Evolutionary conservation across 2,797 vertebrate genomes (phyloP).

Genomic region (Acridotheres tristis): DNA sequence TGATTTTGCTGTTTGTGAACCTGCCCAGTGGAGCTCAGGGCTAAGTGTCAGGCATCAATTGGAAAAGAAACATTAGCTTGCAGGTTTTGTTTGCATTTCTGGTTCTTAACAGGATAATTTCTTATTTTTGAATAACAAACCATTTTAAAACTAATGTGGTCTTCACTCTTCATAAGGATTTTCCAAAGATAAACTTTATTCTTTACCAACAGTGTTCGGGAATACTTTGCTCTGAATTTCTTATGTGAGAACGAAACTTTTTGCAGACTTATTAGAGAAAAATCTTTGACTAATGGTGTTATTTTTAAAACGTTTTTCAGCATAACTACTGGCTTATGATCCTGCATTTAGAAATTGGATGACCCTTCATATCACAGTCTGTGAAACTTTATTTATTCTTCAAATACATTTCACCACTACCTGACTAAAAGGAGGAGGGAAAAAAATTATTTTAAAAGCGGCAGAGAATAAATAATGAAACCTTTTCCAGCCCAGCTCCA

Average conservation of each 20-base stretch:
- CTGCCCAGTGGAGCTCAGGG: neutral
- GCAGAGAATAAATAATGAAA: slow-evolving; percentile 9
- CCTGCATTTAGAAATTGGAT: neutral
- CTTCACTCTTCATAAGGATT: neutral
- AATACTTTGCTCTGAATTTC: neutral
- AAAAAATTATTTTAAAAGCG: neutral
- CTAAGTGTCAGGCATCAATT: neutral
- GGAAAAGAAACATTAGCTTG: neutral
- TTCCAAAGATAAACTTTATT: neutral
- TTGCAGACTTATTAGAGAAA: neutral
- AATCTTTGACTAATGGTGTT: neutral
- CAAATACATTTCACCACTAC: neutral
- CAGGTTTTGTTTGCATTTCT: neutral
- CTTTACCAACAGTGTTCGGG: neutral
- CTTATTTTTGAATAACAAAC: neutral
- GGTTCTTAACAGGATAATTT: neutral
- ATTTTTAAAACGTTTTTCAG: neutral
- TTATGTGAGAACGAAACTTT: neutral
- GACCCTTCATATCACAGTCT: neutral
- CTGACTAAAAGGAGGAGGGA: neutral
- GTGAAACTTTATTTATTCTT: neutral
- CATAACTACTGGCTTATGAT: neutral
- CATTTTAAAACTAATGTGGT: neutral
- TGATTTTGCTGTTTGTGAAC: neutral
- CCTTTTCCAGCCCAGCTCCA: neutral